These are phyloP conservation scores for Chrysotoxum bicinctum DNA, from an alignment of 2,888 invertebrate genomes.

Conservation along the genomic window DNA sequence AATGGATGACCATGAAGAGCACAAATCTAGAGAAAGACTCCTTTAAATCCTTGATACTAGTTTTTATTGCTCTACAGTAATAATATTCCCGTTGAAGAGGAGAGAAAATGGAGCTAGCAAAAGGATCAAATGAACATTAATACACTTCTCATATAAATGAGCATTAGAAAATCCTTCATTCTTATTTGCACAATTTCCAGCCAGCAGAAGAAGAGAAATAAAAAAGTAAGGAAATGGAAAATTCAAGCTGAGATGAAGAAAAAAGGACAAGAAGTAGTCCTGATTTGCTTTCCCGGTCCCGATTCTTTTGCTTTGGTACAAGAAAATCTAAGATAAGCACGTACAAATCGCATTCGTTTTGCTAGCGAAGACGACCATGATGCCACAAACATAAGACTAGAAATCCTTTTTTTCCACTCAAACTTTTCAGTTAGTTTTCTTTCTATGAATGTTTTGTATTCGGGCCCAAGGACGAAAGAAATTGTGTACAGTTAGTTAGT, in stretches of 20 bases:
- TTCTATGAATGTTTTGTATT: slow-evolving; percentile 21
- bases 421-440: slow-evolving; percentile 67
- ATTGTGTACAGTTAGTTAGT: slow-evolving; percentile 2
- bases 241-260: slow-evolving; percentile 34
- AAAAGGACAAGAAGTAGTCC: slow-evolving; percentile 35
- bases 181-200: slow-evolving; percentile 65
- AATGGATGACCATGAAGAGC: slow-evolving; percentile 27
- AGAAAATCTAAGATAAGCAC: slow-evolving; percentile 77
- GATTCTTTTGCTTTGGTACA: slow-evolving; percentile 52
- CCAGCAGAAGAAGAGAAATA: slow-evolving; percentile 10
- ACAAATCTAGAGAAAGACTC: slow-evolving; percentile 7
- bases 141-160: slow-evolving; percentile 68
- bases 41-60: slow-evolving; percentile 59
- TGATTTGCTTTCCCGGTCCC: slow-evolving; percentile 46
- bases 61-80: slow-evolving; percentile 57
- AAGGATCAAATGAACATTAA: slow-evolving; percentile 64
- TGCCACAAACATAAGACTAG: slow-evolving; percentile 68
- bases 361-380: slow-evolving; percentile 53
- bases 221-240: slow-evolving; percentile 1
- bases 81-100: background rate
- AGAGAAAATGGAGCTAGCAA: background rate
- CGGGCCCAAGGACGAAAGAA: slow-evolving; percentile 7
- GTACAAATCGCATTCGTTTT: slow-evolving; percentile 81
- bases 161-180: slow-evolving; percentile 68
- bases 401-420: slow-evolving; percentile 71